Evolutionary conservation across 2,797 vertebrate species (phyloP), one percentile per base, ranked within the genome.

Genomic region (Microhierax caerulescens): DNA sequence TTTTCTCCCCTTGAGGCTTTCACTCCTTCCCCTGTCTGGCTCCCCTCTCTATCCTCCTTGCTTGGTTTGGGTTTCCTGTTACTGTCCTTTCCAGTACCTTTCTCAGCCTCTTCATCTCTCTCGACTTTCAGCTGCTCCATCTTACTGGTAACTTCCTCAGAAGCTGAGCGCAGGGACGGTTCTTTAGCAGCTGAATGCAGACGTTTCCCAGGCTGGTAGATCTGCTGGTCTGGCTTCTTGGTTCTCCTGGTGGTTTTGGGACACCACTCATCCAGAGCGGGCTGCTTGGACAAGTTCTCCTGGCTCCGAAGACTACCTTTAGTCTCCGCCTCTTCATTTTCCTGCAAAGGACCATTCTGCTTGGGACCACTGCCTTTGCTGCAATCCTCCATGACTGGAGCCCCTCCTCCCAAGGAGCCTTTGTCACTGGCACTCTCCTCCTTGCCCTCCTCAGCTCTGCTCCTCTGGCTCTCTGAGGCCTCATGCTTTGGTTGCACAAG

Each of bases 161-260:
- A 77, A 9, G 89, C 67, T 1, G 60, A 59, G 63, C 75, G 95
- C 65, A 54, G 91, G 36, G 94, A 68, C 1, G 56, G 69, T 2
- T 99, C 99, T 93, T 96, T 98, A 76, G 93, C 93, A 64, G 88
- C 27, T 1, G 86, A 96, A 15, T 98, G 99, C 72, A 98, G 88
- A 84, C 99, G 98, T 20, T 98, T 98, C 34, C 99, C 99, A 20
- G 99, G 99, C 96, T 99, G 99, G 97, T 99, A 99, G 95, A 99
- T 99, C 96, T 98, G 99, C 88, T 99, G 97, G 96, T 99, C 99
- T 1, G 99, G 99, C 96, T 99, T 99, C 89, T 98, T 99, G 41
- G 97, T 94, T 97, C 98, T 99, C 92, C 97, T 98, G 57, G 92
- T 93, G 59, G 96, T 93, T 81, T 95, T 98, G 76, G 97, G 76